Conservation (phyloP, 2,888 invertebrate species). For the Aethes cnicana region DNA sequence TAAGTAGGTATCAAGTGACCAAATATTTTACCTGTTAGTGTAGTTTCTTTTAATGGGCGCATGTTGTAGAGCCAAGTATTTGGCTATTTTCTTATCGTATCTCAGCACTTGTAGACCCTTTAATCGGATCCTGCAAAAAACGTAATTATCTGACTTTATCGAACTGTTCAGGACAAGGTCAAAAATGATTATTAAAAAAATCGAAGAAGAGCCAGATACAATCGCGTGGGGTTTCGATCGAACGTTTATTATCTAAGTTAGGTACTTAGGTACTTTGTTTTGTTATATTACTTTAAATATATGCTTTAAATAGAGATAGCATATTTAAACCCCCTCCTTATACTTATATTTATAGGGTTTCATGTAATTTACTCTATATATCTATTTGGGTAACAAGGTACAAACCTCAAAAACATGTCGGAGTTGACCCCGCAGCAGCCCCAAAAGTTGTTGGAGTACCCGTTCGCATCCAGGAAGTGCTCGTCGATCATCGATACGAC, state of each 20-base stretch:
- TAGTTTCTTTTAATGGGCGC: slow-evolving; percentile 88
- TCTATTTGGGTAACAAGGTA: too few relatives aligned
- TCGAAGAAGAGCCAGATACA: too few relatives aligned
- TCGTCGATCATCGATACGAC: slow-evolving; percentile 92
- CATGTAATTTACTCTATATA: too few relatives aligned
- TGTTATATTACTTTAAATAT: too few relatives aligned
- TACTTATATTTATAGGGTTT: too few relatives aligned
- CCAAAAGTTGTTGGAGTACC: slow-evolving; percentile 94
- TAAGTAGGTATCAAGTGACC: too few relatives aligned
- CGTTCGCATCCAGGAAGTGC: slow-evolving; percentile 92
- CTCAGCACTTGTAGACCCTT: slow-evolving; percentile 91
- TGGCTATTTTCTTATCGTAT: slow-evolving; percentile 92
- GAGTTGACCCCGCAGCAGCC: slow-evolving; percentile 99
- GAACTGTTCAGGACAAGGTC: background rate
- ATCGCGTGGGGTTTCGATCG: too few relatives aligned
- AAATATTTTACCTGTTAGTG: slow-evolving; percentile 87
- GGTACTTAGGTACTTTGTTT: too few relatives aligned
- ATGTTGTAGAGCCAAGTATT: slow-evolving; percentile 95
- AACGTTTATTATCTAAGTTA: too few relatives aligned
- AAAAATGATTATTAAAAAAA: background rate
- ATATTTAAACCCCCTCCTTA: too few relatives aligned
- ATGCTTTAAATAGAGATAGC: too few relatives aligned
- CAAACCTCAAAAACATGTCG: slow-evolving; percentile 91
- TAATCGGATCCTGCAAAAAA: slow-evolving; percentile 75
- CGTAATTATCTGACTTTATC: background rate